Evolutionary conservation across 2,888 invertebrate species (phyloP).

Genomic region (Noctua fimbriata): DNA sequence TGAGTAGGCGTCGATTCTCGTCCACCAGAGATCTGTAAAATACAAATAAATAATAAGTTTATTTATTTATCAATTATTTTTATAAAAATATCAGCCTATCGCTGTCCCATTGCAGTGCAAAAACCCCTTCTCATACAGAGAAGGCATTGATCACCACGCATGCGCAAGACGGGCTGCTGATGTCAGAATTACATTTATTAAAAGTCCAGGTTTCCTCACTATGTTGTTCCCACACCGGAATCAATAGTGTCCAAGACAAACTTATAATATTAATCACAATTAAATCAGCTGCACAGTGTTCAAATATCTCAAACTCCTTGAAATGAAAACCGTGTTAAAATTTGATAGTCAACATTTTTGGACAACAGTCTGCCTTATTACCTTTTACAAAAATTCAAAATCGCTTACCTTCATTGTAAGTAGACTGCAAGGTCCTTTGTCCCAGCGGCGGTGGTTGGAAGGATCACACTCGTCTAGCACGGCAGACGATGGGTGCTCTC

Average conservation of each 20-base stretch:
- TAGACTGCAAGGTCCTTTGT: accelerated
- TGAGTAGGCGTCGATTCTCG: neutral
- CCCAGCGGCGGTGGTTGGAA: neutral
- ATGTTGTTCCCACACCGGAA: no score
- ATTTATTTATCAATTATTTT: neutral
- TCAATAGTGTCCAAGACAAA: no score
- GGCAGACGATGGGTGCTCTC: no score
- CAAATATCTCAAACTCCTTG: neutral
- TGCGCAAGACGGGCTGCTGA: neutral
- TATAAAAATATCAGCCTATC: neutral
- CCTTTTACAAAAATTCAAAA: neutral
- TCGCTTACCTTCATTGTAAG: neutral
- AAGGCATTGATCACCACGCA: neutral
- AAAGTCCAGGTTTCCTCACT: no score
- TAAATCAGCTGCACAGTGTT: neutral
- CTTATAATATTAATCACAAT: neutral
- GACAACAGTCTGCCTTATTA: neutral
- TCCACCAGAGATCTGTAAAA: neutral
- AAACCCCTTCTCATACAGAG: neutral
- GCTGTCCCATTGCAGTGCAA: neutral
- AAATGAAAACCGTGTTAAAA: neutral
- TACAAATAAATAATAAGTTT: neutral
- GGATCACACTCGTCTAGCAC: neutral
- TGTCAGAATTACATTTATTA: neutral
- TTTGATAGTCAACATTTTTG: neutral